These are phyloP conservation scores for Stenichneumon culpator DNA, from an alignment of 2,888 invertebrate genomes.

Conservation along the genomic window DNA sequence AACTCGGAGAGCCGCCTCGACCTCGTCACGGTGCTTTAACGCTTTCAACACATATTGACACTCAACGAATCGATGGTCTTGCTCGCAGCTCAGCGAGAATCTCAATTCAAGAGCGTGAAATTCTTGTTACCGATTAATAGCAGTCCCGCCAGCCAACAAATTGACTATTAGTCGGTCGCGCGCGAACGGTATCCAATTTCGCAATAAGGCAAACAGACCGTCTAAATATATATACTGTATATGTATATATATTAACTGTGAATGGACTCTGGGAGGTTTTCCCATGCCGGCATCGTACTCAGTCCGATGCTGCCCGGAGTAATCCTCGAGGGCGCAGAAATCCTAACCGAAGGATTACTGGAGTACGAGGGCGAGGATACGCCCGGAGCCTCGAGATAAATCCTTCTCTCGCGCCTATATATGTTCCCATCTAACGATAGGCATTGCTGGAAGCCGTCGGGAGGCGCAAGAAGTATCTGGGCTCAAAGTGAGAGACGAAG, in stretches of 20 bases:
- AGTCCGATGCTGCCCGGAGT: conserved; percentile 14
- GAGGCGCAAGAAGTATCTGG: conserved; percentile 3
- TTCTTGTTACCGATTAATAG: conserved; percentile 35
- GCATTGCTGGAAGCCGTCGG: conserved; percentile 13
- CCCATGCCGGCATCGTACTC: neutral
- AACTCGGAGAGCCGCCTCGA: neutral
- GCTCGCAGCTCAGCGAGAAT: neutral
- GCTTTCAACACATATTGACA: neutral
- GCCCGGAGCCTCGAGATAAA: conserved; percentile 37
- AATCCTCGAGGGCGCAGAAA: conserved; percentile 52
- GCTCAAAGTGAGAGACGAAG: neutral
- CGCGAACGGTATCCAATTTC: conserved; percentile 36
- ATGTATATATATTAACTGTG: conserved; percentile 13
- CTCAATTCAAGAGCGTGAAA: conserved; percentile 8
- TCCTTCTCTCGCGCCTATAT: conserved; percentile 19
- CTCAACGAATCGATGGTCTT: neutral
- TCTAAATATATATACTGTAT: conserved; percentile 6
- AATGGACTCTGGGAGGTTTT: conserved; percentile 15
- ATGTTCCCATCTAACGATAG: neutral
- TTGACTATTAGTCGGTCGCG: conserved; percentile 50
- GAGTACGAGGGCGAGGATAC: conserved; percentile 54
- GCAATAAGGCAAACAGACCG: conserved; percentile 40
- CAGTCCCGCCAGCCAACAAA: conserved; percentile 19
- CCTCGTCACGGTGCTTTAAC: neutral
- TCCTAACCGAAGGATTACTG: conserved; percentile 59